These are phyloP conservation scores for Euzetes globulus DNA, from an alignment of 2,888 invertebrate species.

Conservation along the genomic window DNA sequence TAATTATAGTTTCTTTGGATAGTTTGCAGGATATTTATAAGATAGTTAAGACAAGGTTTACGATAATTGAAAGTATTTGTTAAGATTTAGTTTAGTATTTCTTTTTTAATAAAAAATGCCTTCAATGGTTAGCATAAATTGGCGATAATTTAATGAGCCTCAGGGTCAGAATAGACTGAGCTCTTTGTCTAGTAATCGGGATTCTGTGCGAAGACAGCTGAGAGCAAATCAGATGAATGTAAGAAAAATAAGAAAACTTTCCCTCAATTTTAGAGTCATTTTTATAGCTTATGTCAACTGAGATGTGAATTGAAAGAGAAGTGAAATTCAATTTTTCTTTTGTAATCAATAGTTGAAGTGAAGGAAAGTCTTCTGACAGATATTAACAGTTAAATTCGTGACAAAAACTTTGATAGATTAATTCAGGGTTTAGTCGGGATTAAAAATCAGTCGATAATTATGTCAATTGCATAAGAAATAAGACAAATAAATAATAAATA, in stretches of 20 bases:
- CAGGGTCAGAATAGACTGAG: not conserved
- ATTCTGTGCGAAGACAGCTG: no score
- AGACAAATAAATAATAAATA: no score
- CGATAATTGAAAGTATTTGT: slow-evolving; percentile 10
- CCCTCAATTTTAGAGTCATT: not conserved
- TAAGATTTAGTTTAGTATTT: not conserved
- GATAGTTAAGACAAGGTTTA: slow-evolving; percentile 12
- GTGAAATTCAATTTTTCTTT: not conserved
- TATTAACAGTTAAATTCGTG: no score
- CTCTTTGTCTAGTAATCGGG: no score
- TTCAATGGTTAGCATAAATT: not conserved
- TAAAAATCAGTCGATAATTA: no score
- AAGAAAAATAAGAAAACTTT: not conserved
- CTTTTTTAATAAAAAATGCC: not conserved
- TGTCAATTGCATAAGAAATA: no score
- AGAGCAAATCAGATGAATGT: not conserved
- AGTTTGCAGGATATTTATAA: not conserved
- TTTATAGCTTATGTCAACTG: not conserved
- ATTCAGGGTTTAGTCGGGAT: no score
- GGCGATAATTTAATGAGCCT: not conserved
- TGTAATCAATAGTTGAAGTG: not conserved
- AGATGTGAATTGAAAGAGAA: not conserved
- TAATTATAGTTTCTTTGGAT: not conserved
- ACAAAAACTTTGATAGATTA: no score
- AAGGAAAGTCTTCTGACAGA: not conserved